Percentiles rank a stretch among this genome's conserved stretches.
These are phyloP conservation scores for Lampris incognitus DNA, from an alignment of 2,113 vertebrate species.

Conservation along the genomic window DNA sequence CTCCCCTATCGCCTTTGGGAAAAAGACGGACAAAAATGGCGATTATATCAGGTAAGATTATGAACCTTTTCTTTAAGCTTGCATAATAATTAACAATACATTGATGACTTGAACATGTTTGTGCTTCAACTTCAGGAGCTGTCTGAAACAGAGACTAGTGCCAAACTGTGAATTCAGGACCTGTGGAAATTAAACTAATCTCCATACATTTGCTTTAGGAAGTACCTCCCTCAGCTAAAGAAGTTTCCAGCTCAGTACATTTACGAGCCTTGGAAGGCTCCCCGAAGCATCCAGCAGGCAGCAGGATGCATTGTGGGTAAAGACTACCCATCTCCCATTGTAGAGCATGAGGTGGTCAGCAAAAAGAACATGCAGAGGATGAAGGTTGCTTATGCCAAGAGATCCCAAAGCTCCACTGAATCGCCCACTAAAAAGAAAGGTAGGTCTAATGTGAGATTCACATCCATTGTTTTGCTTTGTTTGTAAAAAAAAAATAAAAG, in stretches of 20 bases:
- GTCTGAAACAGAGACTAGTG: neutral
- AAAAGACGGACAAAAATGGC: slow-evolving; percentile 81
- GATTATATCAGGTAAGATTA: slow-evolving; percentile 79
- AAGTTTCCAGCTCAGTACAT: slow-evolving; percentile 80
- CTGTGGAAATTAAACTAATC: neutral
- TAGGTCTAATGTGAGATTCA: neutral
- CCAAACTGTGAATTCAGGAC: neutral
- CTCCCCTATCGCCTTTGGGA: slow-evolving; percentile 79
- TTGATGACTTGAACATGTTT: accelerated
- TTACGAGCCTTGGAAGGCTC: slow-evolving; percentile 84
- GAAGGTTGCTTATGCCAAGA: slow-evolving; percentile 78
- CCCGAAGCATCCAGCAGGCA: slow-evolving; percentile 74
- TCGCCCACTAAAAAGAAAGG: slow-evolving; percentile 60
- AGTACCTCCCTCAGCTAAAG: slow-evolving; percentile 80
- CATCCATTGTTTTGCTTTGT: too few species aligned
- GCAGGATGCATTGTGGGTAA: slow-evolving; percentile 83
- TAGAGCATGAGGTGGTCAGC: slow-evolving; percentile 66
- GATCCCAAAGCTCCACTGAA: slow-evolving; percentile 25
- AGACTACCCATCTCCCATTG: slow-evolving; percentile 79
- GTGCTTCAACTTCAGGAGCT: too few species aligned
- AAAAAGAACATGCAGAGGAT: slow-evolving; percentile 81
- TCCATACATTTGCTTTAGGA: slow-evolving; percentile 58
- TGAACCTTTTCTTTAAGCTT: neutral
- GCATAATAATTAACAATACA: neutral
- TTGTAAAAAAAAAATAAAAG: too few species aligned